Base-by-base conservation (phyloP, 1,140 invertebrate species). In the Gryon sp. region DNA sequence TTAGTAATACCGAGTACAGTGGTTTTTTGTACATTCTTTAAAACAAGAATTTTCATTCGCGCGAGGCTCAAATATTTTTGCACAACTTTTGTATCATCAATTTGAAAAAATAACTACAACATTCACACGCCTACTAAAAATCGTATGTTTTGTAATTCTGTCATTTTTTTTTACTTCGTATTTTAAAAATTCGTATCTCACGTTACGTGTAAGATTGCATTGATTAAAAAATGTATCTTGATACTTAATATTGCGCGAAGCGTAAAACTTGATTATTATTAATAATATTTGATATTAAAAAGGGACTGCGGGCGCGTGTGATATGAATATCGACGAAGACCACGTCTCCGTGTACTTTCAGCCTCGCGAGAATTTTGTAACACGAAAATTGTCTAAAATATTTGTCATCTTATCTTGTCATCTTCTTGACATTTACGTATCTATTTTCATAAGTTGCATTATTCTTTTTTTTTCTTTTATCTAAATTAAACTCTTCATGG, bases 401-500 rank as follows among this genome's bases (percentile, higher is more conserved):
- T 62, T 53, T 68, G 16, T 60, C 18, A 41, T 60, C 12, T 55
- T 19, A 32, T 19, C 7, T 11, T 11, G 15, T 40, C 6, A 34
- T 63, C 11, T 16, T 46, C 9, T 28, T 12, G n/a, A 12, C 24
- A 18, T 36, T 24, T 66, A 41, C 36, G 45, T 41, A 30, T 50
- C 20, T 19, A 0, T 63, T 24, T 52, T 22, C 38, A 46, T 46
- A 16, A 48, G 22, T 45, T 52, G 41, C 8, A 19, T 22, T 30
- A 8, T n/a, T 40, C 5, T 52, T 16, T 20, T 41, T 32, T 7
- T 45, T 60, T 18, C 50, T 40, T 22, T 38, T 50, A 11, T 18
- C 15, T 55, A 53, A 72, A 28, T 52, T 68, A 76, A 68, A 76
- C 73, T 80, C 72, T 76, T 78, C 73, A 72, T 12, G 48, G 79